Percentiles rank a stretch among this genome's conserved stretches.
These are phyloP conservation scores for Eupithecia abbreviata DNA, from an alignment of 2,888 invertebrate species.

Conservation along the genomic window DNA sequence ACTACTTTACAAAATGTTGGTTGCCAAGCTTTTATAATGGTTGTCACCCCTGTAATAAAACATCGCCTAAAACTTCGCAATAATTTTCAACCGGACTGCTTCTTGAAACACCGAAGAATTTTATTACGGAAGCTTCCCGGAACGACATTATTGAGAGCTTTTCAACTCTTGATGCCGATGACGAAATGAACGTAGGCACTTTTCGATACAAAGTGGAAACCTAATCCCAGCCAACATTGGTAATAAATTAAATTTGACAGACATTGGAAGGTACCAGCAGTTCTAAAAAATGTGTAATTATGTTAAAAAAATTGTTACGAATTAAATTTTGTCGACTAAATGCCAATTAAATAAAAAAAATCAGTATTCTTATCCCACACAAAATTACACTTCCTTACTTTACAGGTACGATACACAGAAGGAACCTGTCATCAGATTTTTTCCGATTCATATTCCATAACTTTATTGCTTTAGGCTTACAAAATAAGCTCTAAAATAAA, in stretches of 20 bases:
- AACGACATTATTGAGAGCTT: slow-evolving; percentile 49
- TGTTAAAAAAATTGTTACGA: not conserved
- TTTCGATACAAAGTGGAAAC: slow-evolving; percentile 45
- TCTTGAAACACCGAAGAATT: slow-evolving; percentile 56
- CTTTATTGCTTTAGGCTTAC: too few species aligned
- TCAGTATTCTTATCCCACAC: not conserved
- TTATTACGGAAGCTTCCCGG: slow-evolving; percentile 57
- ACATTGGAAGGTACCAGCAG: not conserved
- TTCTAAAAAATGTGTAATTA: not conserved
- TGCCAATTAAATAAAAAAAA: not conserved
- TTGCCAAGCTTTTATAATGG: not conserved
- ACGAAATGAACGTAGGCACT: slow-evolving; percentile 53
- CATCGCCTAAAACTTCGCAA: slow-evolving; percentile 50
- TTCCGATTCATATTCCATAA: too few species aligned
- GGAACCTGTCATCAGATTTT: not conserved
- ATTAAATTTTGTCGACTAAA: not conserved
- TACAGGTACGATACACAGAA: not conserved
- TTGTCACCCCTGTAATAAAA: slow-evolving; percentile 44
- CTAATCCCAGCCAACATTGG: slow-evolving; percentile 41
- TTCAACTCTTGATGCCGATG: slow-evolving; percentile 52
- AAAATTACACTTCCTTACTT: not conserved
- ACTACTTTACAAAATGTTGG: not conserved
- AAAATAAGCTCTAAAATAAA: too few species aligned
- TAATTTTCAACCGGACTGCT: slow-evolving; percentile 52
- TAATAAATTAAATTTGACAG: slow-evolving; percentile 26